Conservation (phyloP, 2,113 vertebrate species). For the Strix uralensis region DNA sequence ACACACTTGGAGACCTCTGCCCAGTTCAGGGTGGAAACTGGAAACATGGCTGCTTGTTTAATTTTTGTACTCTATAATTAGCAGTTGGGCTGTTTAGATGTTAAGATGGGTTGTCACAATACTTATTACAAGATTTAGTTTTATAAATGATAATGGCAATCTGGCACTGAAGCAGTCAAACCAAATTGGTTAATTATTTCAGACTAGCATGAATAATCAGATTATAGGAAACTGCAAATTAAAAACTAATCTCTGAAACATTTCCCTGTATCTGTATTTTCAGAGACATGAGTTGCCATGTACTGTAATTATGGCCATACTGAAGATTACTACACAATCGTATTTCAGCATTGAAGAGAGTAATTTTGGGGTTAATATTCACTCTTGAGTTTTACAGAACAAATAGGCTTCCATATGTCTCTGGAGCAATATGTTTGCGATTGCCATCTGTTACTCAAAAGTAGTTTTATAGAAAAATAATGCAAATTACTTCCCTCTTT, state of each 20-base stretch:
- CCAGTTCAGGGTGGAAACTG: not conserved
- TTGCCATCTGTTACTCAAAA: slow-evolving; percentile 71
- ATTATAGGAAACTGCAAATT: slow-evolving; percentile 45
- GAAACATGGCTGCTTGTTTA: not conserved
- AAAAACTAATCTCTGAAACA: slow-evolving; percentile 30
- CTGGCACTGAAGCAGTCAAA: slow-evolving; percentile 9
- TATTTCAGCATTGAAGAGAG: slow-evolving; percentile 33
- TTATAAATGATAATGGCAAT: slow-evolving; percentile 22
- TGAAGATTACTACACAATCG: slow-evolving; percentile 25
- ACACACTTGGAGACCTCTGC: not conserved
- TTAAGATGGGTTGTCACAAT: not conserved
- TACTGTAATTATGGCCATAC: slow-evolving; percentile 20
- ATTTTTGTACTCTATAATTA: not conserved
- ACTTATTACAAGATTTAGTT: slow-evolving; percentile 6
- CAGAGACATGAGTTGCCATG: not conserved
- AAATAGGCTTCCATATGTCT: slow-evolving; percentile 68
- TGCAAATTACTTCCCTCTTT: slow-evolving; percentile 68
- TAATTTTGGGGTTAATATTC: slow-evolving; percentile 66
- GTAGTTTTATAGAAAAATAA: slow-evolving; percentile 67
- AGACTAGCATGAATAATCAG: slow-evolving; percentile 30
- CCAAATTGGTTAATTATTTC: slow-evolving; percentile 33
- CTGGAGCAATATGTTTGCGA: slow-evolving; percentile 66
- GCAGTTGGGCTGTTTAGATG: not conserved
- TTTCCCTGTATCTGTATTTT: slow-evolving; percentile 39
- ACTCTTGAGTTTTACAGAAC: slow-evolving; percentile 65